Percentiles rank a stretch among this genome's conserved stretches.
phyloP scores from a whole-genome alignment of 2,797 vertebrate genomes.

The Schizopygopsis malacanthus region DNA sequence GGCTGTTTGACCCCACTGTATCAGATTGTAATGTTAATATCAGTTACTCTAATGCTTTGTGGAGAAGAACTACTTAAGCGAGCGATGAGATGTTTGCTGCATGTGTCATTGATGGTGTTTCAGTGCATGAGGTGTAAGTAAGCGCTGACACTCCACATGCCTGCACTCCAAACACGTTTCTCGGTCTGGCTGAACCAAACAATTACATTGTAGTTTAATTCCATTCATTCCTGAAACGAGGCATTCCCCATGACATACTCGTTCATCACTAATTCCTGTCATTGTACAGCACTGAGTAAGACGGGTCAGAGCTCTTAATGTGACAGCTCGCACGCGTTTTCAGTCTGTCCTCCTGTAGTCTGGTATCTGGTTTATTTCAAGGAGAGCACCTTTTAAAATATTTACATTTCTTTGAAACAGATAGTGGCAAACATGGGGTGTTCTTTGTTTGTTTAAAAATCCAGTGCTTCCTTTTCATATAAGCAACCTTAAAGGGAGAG shows the following conservation, averaged over 20 bases:
- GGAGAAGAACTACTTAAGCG: neutral
- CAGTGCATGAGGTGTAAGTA: neutral
- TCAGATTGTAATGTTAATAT: neutral
- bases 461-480: neutral
- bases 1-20: neutral
- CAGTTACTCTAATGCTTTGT: neutral
- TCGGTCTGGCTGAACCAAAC: neutral
- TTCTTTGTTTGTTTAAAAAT: neutral
- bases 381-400: neutral
- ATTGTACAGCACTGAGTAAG: slow-evolving; percentile 57
- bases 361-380: neutral
- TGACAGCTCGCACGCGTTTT: slow-evolving; percentile 26
- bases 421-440: neutral
- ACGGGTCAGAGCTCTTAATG: neutral
- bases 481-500: neutral
- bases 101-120: neutral
- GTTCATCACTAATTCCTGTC: slow-evolving; percentile 60
- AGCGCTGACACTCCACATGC: neutral
- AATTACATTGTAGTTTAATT: slow-evolving; percentile 37
- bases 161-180: neutral
- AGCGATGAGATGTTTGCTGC: neutral
- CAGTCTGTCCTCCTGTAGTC: neutral
- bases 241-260: slow-evolving; percentile 47
- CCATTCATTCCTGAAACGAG: slow-evolving; percentile 35
- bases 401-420: neutral